Evolutionary conservation across 2,888 invertebrate species (phyloP).

Genomic region (Thera obeliscata): DNA sequence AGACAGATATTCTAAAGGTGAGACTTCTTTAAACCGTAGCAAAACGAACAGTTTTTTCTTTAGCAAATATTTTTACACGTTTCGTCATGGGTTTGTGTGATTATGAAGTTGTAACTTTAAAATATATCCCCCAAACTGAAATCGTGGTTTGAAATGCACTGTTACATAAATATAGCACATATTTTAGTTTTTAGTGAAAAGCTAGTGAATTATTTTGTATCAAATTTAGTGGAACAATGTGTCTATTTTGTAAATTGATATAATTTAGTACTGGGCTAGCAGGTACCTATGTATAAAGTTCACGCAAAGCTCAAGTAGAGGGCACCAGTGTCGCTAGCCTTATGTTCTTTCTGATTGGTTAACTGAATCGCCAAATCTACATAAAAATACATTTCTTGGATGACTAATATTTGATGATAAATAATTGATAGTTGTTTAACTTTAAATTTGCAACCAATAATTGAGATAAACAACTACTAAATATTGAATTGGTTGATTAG

Average conservation of each 20-base stretch:
- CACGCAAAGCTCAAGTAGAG: slow-evolving; percentile 22
- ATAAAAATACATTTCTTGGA: too few relatives aligned
- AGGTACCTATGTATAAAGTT: slow-evolving; percentile 7
- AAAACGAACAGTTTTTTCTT: neutral
- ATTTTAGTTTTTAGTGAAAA: slow-evolving; percentile 31
- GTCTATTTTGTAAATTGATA: slow-evolving; percentile 13
- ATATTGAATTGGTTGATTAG: too few relatives aligned
- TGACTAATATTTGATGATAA: too few relatives aligned
- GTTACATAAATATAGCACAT: slow-evolving; percentile 26
- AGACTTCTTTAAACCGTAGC: neutral
- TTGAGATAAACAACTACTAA: too few relatives aligned
- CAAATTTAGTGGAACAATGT: slow-evolving; percentile 30
- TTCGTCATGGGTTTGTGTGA: too few relatives aligned
- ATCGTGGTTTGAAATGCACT: slow-evolving; percentile 21
- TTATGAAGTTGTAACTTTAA: neutral
- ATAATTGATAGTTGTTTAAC: too few relatives aligned
- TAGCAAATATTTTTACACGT: too few relatives aligned
- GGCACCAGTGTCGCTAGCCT: slow-evolving; percentile 16
- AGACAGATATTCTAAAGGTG: slow-evolving; percentile 11
- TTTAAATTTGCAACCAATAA: too few relatives aligned
- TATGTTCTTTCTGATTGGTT: slow-evolving; percentile 1
- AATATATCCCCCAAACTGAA: neutral
- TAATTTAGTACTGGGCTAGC: neutral
- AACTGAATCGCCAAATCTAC: neutral
- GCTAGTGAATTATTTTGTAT: slow-evolving; percentile 39